phyloP scores from a whole-genome alignment of 2,113 vertebrate genomes.

The Prunella fulvescens region DNA sequence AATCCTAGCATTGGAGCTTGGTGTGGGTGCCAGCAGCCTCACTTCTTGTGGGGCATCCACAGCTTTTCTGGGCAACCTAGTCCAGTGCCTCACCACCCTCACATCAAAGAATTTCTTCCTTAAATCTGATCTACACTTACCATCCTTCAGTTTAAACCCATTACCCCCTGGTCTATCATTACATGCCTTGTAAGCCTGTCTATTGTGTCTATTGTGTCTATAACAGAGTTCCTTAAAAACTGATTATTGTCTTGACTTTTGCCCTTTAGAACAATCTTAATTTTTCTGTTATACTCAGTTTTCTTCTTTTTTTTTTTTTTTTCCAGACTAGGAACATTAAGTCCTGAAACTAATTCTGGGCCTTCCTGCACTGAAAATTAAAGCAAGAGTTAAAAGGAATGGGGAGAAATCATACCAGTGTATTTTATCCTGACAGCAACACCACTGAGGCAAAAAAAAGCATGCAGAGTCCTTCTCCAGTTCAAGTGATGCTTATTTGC shows the following conservation, averaged over 20 bases:
- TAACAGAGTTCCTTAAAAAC: neutral
- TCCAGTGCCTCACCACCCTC: neutral
- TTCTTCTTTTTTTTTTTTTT: neutral
- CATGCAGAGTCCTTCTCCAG: neutral
- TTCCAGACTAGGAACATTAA: neutral
- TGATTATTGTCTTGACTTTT: neutral
- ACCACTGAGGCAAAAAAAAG: neutral
- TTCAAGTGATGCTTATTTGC: neutral
- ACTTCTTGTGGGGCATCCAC: neutral
- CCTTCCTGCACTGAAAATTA: neutral
- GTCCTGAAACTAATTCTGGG: neutral
- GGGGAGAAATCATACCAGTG: neutral
- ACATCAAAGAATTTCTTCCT: neutral
- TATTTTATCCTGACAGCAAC: neutral
- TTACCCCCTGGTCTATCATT: neutral
- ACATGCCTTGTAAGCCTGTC: neutral
- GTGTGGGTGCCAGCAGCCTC: neutral
- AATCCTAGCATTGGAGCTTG: neutral
- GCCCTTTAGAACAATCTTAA: neutral
- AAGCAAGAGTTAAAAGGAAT: neutral
- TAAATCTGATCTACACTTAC: neutral
- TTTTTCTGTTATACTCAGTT: neutral
- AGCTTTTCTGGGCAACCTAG: neutral
- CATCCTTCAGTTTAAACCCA: neutral
- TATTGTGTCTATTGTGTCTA: neutral